Evolutionary conservation across 2,888 invertebrate genomes (phyloP), one percentile per base, ranked within the genome.

Genomic region (Apantesis nais): DNA sequence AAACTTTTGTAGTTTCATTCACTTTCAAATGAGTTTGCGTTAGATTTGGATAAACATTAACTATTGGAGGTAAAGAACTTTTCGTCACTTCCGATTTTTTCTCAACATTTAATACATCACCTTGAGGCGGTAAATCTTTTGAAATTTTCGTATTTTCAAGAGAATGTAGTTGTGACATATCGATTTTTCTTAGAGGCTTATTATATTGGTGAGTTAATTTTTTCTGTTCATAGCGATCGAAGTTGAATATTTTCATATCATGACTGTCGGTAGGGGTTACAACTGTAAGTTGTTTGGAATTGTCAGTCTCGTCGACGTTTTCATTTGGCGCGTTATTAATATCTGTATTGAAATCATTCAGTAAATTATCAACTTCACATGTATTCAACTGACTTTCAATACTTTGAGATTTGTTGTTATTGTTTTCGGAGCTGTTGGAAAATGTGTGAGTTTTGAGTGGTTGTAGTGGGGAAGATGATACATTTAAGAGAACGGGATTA

Each of bases 181-280:
- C 94, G 66, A 95, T 92, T 83, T 95, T 95, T 75, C 91, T 90
- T 66, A 94, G 78, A 37, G 93, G 88, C 75, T 91, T 90, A 70
- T 86, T 85, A 78, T 86, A 92, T 74, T 93, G 91, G 80, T 82
- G 87, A 71, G 87, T 82, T 61, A 91, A 80, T 85, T 94, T 94
- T 70, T 86, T 93, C 82, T 94, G 94, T 85, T 95, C 95, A 73
- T 95, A 95, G n/a, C 92, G 90, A 84, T 95, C 95, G 69, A 95
- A 95, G 79, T 95, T 95, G 80, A 95, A 95, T 86, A 95, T 93
- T 88, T 95, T 94, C 31, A 95, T 91, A 60, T 93, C 92, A 66
- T 93, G 85, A 73, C 86, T 90, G 79, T 92, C 91, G 29, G 87
- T 89, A 16, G 91, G 86, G 25, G 88, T 86, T 37, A 82, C 70